phyloP scores from a whole-genome alignment of 1,140 invertebrate genomes.

The Drosophila serrata region DNA sequence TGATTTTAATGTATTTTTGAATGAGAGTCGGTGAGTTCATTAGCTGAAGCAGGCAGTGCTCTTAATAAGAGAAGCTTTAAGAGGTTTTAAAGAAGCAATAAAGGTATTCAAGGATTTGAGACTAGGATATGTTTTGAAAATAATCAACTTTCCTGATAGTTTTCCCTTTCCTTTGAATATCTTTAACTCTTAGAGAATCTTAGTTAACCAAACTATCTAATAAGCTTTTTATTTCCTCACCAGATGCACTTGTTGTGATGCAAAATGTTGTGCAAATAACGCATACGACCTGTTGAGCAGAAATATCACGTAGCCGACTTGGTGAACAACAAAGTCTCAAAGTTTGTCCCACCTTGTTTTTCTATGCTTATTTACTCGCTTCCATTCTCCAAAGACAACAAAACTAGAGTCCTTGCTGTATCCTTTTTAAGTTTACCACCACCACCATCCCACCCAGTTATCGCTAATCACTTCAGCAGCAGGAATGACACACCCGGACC shows the following conservation, averaged over 20 bases:
- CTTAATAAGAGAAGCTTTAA: not conserved
- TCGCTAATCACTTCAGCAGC: slow-evolving; percentile 38
- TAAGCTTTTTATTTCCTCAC: not conserved
- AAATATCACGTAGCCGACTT: slow-evolving; percentile 23
- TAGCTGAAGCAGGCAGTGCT: not conserved
- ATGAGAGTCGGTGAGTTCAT: slow-evolving; percentile 39
- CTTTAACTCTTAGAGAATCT: not conserved
- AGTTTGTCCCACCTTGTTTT: not conserved
- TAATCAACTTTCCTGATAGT: not conserved
- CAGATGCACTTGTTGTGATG: not conserved
- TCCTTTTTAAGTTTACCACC: slow-evolving; percentile 14
- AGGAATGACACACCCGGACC: slow-evolving; percentile 34
- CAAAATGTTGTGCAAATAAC: slow-evolving; percentile 5
- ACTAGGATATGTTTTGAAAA: not conserved
- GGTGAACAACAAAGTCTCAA: slow-evolving; percentile 6
- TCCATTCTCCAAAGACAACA: not conserved
- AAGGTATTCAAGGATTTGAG: not conserved
- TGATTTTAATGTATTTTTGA: slow-evolving; percentile 47
- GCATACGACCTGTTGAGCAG: slow-evolving; percentile 25
- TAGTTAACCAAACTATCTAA: not conserved
- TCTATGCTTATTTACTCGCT: slow-evolving; percentile 1
- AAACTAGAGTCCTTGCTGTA: not conserved
- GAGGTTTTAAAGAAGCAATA: not conserved
- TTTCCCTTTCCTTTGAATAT: not conserved
- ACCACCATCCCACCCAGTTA: slow-evolving; percentile 14